phyloP scores from a whole-genome alignment of 1,140 invertebrate genomes.

The Lethocerus indicus region DNA sequence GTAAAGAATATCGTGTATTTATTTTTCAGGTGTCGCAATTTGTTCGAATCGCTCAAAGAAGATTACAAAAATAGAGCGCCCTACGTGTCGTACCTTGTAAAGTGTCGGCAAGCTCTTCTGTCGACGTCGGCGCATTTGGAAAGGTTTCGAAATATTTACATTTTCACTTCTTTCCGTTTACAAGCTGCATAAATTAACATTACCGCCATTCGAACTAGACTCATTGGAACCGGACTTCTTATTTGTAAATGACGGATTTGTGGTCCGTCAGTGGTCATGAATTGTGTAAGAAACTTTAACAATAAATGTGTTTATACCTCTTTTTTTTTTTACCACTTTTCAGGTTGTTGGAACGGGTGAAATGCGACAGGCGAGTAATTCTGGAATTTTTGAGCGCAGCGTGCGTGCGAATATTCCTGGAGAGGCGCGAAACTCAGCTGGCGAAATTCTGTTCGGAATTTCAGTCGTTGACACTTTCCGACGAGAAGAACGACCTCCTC shows the following conservation, averaged over 20 bases:
- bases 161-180: no score
- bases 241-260: background rate
- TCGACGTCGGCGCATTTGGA: slow-evolving; percentile 64
- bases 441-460: slow-evolving; percentile 60
- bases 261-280: no score
- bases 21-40: slow-evolving; percentile 42
- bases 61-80: slow-evolving; percentile 63
- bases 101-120: slow-evolving; percentile 65
- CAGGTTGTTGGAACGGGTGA: slow-evolving; percentile 41
- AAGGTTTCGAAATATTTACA: slow-evolving; percentile 30
- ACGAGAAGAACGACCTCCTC: slow-evolving; percentile 64
- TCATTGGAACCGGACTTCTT: background rate
- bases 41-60: slow-evolving; percentile 59
- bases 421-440: slow-evolving; percentile 46
- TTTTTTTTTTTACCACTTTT: slow-evolving; percentile 16
- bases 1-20: no score
- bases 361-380: slow-evolving; percentile 52
- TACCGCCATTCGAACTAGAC: no score
- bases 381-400: slow-evolving; percentile 61
- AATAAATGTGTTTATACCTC: no score
- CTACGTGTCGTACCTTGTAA: slow-evolving; percentile 72
- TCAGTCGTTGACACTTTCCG: slow-evolving; percentile 47
- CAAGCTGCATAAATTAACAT: no score
- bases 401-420: slow-evolving; percentile 63
- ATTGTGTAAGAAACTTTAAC: no score